Evolutionary conservation across 2,113 vertebrate genomes (phyloP), one percentile per base, ranked within the genome.

Genomic region (Aramus guarauna): DNA sequence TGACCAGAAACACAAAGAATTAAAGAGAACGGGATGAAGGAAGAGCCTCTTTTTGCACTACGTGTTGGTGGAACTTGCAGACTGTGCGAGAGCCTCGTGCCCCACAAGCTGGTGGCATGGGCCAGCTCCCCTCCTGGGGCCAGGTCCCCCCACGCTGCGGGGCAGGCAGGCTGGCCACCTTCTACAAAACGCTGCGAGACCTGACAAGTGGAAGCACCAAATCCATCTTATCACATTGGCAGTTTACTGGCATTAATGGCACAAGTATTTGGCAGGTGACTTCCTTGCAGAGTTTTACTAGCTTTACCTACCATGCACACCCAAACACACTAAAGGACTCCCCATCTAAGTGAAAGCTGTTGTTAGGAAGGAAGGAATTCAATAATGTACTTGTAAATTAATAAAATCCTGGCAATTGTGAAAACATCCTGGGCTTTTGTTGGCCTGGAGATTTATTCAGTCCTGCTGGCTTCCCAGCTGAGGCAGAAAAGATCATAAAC

Each of bases 361-460:
- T 78, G 29, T 77, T 74, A 73, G 36, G 79, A 78, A 75, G 53
- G 68, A 88, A 81, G 36, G 20, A 91, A 91, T 75, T 85, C 72
- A 81, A 64, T 77, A 84, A 89, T 24, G 11, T 16, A 74, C 59
- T 94, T 92, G 88, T 60, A 88, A 92, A 96, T 94, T 93, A 94
- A 95, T 95, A 92, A 93, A 90, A 86, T 39, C 36, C 59, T 84
- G 68, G 56, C 47, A 64, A 87, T 53, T 89, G 68, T 95, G 83
- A 80, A 90, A 94, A 91, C 48, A 91, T 91, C 76, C 85, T 72
- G 34, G 62, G 58, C 22, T 92, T 95, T 81, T 79, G 55, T 59
- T 94, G 79, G 91, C 43, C 80, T 84, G 56, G 39, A 95, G 90
- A 96, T 96, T 95, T 94, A 96, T 94, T 96, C 87, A 92, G 94